Percentiles rank a stretch among this genome's conserved stretches.
Conservation (phyloP, 2,888 invertebrate species). For the Punctoribates punctum region DNA sequence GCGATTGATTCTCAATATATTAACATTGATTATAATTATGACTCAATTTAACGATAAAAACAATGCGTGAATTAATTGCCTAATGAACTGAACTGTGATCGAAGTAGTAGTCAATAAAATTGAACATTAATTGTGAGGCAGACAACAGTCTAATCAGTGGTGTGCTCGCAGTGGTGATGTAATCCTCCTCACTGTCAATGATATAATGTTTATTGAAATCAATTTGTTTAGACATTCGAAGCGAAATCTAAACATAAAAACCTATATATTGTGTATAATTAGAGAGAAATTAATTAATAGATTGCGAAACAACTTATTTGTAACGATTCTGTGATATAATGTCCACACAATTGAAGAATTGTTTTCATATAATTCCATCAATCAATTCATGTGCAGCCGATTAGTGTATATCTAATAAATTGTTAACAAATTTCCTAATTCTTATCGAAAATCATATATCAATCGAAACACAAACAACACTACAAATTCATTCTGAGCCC, state of each 20-base stretch:
- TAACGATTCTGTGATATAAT: conserved; percentile 35
- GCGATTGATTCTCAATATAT: conserved; percentile 25
- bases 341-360: conserved; percentile 29
- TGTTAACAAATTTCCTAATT: not conserved
- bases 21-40: conserved; percentile 9
- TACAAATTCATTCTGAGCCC: not conserved
- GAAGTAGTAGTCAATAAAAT: conserved; percentile 31
- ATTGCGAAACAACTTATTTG: conserved; percentile 21
- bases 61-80: conserved; percentile 26
- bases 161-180: conserved; percentile 34
- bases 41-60: conserved; percentile 14
- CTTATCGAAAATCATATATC: conserved; percentile 13
- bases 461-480: not conserved
- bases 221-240: conserved; percentile 12
- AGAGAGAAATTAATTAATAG: not conserved
- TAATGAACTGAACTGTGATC: conserved; percentile 39
- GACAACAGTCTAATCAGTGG: not conserved
- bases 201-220: not conserved
- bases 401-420: not conserved
- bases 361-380: conserved; percentile 17
- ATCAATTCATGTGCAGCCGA: conserved; percentile 32
- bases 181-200: conserved; percentile 21
- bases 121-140: conserved; percentile 22
- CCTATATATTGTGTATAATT: conserved; percentile 29
- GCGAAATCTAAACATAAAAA: conserved; percentile 8